Percentiles rank a stretch among this genome's conserved stretches.
These are phyloP conservation scores for Halcyon malimbica DNA, from an alignment of 2,113 vertebrate genomes.

Conservation along the genomic window DNA sequence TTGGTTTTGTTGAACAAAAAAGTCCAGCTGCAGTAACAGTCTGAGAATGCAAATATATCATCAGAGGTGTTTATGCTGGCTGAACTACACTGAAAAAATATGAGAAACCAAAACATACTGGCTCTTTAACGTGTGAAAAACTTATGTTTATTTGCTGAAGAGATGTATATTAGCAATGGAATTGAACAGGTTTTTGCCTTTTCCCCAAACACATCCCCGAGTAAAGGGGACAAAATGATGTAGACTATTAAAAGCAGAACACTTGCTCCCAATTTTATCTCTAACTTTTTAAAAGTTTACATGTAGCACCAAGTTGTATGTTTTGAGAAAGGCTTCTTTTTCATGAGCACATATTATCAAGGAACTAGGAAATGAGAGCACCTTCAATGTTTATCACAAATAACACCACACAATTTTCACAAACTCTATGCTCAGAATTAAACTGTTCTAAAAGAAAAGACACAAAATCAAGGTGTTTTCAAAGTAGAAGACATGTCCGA, in stretches of 20 bases:
- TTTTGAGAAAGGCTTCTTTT: neutral
- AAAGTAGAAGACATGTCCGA: neutral
- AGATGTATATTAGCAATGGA: neutral
- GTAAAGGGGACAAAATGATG: neutral
- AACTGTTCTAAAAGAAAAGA: neutral
- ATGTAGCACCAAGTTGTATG: rapidly evolving
- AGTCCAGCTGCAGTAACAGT: neutral
- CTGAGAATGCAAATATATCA: conserved; percentile 37
- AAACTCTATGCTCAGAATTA: neutral
- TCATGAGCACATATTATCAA: neutral
- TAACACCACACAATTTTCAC: neutral
- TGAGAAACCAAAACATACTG: neutral
- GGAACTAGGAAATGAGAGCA: neutral
- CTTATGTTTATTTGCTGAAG: neutral
- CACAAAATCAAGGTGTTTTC: neutral
- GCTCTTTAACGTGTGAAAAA: neutral
- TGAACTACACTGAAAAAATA: neutral
- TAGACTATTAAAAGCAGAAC: neutral
- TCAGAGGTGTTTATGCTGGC: neutral
- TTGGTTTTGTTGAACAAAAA: neutral
- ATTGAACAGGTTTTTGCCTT: neutral
- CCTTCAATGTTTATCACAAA: neutral
- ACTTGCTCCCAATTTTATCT: neutral
- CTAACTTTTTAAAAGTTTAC: neutral
- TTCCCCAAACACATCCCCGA: neutral